Base-by-base conservation (phyloP, 2,113 vertebrate genomes). In the Uropsilus gracilis region DNA sequence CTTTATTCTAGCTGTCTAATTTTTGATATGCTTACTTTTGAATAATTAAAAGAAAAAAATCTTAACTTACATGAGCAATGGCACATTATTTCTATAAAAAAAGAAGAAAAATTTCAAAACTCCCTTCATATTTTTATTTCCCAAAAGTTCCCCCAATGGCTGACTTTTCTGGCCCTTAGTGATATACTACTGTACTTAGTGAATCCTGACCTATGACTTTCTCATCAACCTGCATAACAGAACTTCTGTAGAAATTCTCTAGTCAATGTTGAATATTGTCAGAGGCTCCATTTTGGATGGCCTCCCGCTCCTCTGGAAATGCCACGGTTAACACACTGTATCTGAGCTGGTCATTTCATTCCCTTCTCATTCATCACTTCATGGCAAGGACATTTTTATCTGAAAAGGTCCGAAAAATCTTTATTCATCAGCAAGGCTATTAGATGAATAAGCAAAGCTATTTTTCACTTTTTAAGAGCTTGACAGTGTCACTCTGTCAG, bases 131-230 rank as follows among this genome's bases (percentile, higher is more conserved):
- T 77, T 76, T 92, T 94, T 63, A 32, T 75, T 76, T 64, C 44
- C 14, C 8, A 57, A 14, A 82, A 94, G 18, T 94, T 88, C 42
- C 88, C 68, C n/a, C 50, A 66, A 32, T 9, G 46, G 30, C 55
- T 17, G 66, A 11, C 9, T 73, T 88, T 87, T 88, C 42, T 69
- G 55, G 44, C 6, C 18, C 13, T 76, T 86, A 66, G 12, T 57
- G 17, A 48, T 68, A 48, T 20, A 57, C 3, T 10, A 59, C 13
- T 20, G 3, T 37, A 42, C 48, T 76, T 61, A 68, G 48, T 92
- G 73, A 85, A 77, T 55, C 73, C 44, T 92, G 93, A 75, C 78
- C 73, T 96, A 50, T 89, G 75, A 59, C 66, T 83, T 68, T 57
- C 69, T 59, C 86, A 55, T 82, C 64, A 94, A 92, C 34, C 55